Conservation (phyloP, 2,113 vertebrate species). For the Ibidorhyncha struthersii region DNA sequence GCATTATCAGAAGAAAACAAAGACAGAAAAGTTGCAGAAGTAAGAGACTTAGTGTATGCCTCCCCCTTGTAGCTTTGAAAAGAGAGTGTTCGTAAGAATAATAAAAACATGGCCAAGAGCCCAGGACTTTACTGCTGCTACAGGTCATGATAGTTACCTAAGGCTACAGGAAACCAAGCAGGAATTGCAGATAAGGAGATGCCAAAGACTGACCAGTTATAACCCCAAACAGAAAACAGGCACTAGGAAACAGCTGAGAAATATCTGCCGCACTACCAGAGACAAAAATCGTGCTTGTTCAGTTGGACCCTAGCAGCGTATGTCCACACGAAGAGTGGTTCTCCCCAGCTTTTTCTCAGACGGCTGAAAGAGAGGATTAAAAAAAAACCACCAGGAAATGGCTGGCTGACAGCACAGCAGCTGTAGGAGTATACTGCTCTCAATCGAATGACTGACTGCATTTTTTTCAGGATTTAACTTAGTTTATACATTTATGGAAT, state of each 20-base stretch:
- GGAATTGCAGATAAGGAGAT: background rate
- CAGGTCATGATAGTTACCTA: background rate
- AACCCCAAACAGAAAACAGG: background rate
- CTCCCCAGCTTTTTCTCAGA: background rate
- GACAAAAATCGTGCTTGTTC: background rate
- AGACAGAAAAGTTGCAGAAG: background rate
- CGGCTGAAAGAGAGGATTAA: background rate
- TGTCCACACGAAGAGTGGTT: fast-evolving
- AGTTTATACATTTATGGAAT: background rate
- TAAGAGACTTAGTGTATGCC: background rate
- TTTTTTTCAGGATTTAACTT: background rate
- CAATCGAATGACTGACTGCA: fast-evolving
- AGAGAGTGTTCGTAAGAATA: background rate
- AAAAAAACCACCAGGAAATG: background rate
- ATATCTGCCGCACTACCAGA: background rate
- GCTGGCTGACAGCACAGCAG: background rate
- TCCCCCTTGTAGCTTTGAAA: background rate
- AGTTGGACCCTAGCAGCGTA: background rate
- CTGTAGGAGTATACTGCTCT: background rate
- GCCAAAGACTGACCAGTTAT: background rate
- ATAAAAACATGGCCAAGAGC: background rate
- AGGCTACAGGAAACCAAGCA: background rate
- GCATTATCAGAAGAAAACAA: background rate
- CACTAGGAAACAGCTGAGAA: background rate
- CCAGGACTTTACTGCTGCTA: background rate